These are phyloP conservation scores for Urocynchramus pylzowi DNA, from an alignment of 2,113 vertebrate genomes.

Conservation along the genomic window DNA sequence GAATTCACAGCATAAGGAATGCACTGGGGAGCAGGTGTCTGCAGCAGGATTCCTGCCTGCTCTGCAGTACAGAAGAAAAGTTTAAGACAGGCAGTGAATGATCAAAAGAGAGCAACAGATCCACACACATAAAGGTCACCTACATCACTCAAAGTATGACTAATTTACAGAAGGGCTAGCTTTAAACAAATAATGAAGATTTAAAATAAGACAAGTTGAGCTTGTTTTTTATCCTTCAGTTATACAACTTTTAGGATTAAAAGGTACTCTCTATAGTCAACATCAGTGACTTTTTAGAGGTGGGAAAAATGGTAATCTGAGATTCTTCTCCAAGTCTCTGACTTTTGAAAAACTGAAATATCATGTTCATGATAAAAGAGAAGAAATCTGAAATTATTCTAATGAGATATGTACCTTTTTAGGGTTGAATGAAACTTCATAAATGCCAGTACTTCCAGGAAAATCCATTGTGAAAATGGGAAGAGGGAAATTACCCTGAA, in stretches of 20 bases:
- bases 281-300: not conserved
- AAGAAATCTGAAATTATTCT: not conserved
- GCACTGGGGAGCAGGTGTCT: not conserved
- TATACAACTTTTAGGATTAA: not conserved
- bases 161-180: not conserved
- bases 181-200: not conserved
- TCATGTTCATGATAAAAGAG: not conserved
- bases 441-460: not conserved
- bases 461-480: not conserved
- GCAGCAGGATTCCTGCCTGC: not conserved
- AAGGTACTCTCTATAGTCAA: not conserved
- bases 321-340: not conserved
- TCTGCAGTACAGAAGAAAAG: not conserved
- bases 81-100: not conserved
- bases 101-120: not conserved
- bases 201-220: not conserved
- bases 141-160: not conserved
- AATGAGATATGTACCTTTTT: not conserved
- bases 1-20: not conserved
- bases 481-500: not conserved
- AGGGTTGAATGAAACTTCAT: not conserved
- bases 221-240: not conserved
- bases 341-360: not conserved
- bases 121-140: not conserved
- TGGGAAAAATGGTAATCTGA: rapidly evolving